A percentile compares a stretch with the other conserved stretches of the same genome.
Conservation (phyloP, 2,888 invertebrate genomes). For the Pyrocoelia pectoralis region DNA sequence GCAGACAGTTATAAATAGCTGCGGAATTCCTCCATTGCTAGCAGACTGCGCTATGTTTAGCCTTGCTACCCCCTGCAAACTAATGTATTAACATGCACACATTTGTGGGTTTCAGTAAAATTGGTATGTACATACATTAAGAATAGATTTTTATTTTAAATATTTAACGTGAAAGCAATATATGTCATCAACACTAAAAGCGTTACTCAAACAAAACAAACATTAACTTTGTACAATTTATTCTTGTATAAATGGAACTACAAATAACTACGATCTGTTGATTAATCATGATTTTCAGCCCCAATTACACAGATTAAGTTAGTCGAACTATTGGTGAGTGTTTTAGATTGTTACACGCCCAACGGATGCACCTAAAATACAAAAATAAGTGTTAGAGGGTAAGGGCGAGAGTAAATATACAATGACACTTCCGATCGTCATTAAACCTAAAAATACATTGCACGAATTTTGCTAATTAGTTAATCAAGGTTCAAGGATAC, state of each 20-base stretch:
- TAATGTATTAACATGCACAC: conserved; percentile 34
- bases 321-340: background rate
- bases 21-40: conserved; percentile 48
- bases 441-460: conserved; percentile 3
- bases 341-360: background rate
- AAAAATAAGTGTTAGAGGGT: background rate
- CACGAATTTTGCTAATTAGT: background rate
- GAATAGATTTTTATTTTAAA: background rate
- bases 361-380: background rate
- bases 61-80: conserved; percentile 49
- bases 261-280: background rate
- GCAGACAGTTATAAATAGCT: conserved; percentile 49
- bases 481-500: too few species aligned
- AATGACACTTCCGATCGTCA: conserved; percentile 4
- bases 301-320: background rate
- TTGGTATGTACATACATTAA: background rate
- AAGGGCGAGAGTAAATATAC: background rate
- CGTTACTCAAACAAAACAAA: conserved; percentile 9
- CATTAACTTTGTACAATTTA: background rate
- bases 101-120: conserved; percentile 29
- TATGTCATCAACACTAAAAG: conserved; percentile 8
- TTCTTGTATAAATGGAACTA: background rate
- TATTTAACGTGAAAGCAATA: background rate
- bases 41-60: conserved; percentile 47
- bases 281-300: background rate